A percentile compares a stretch with the other conserved stretches of the same genome.
phyloP scores from a whole-genome alignment of 2,888 invertebrate genomes.

The Petrolisthes cinctipes region DNA sequence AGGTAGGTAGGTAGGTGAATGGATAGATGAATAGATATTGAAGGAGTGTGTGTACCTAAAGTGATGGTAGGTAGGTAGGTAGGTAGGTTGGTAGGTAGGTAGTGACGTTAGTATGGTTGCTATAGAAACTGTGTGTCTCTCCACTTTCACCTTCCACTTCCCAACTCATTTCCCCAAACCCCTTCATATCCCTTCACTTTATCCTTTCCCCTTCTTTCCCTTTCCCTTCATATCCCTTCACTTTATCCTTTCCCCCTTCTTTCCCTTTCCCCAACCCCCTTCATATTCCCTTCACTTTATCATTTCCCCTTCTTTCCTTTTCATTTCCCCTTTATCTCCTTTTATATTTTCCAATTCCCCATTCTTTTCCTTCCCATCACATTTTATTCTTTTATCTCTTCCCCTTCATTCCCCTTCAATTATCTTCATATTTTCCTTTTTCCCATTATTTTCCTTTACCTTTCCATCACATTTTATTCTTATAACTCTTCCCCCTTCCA shows the following conservation, averaged over 20 bases:
- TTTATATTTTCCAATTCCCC: neutral
- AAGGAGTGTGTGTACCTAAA: too few species aligned
- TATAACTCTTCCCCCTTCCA: too few species aligned
- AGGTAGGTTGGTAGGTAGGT: neutral
- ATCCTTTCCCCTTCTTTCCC: neutral
- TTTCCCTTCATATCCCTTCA: neutral
- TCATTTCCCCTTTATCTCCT: neutral
- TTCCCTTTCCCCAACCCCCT: too few species aligned
- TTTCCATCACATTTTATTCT: too few species aligned
- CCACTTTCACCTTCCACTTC: neutral
- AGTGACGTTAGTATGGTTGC: constrained; percentile 15
- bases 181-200: neutral
- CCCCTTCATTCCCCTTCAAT: too few species aligned
- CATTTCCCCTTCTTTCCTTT: neutral
- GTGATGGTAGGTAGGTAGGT: neutral
- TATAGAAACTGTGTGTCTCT: neutral
- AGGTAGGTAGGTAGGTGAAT: too few species aligned
- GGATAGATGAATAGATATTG: too few species aligned
- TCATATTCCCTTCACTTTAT: neutral
- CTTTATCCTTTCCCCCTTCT: neutral
- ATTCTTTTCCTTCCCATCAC: neutral
- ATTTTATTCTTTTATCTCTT: too few species aligned
- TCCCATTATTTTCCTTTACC: too few species aligned
- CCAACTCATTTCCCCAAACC: neutral
- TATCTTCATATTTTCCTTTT: too few species aligned